Evolutionary conservation across 2,888 invertebrate genomes (phyloP), one percentile per base, ranked within the genome.

Genomic region (Nymphalis urticae): DNA sequence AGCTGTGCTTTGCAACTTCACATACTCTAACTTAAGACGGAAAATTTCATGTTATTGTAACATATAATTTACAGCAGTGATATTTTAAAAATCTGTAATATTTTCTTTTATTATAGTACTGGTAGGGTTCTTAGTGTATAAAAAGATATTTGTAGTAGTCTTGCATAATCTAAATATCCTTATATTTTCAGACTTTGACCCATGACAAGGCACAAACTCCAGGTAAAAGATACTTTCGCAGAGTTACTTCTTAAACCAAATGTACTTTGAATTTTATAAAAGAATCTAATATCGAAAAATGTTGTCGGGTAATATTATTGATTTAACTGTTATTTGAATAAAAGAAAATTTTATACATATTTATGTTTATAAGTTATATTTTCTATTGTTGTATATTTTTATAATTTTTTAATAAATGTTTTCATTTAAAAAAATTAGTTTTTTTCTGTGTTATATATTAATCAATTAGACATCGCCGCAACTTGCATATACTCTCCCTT

Each of bases 171-270:
- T 42, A 42, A 32, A 32, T 32, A 6, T 13, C 13, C 42, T 62
- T 76, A 70, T 70, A 71, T 73, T 94, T 94, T 75, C 89, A 95
- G 95, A 94, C 92, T 54, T 87, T 94, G 74, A 92, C 91, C 47
- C 94, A 94, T 75, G 94, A 94, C 68, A 89, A 90, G 56, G 92
- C 91, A 66, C 87, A 80, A 47, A 85, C 81, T 64, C 84, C 94
- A 71, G 94, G 90, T 13, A 94, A 94, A 78, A 88, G 94, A 72
- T 94, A 91, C 79, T 95, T 94, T 77, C 93, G 93, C 70, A 87
- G 93, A 76, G 75, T 92, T 59, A 83, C 64, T 48, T 56, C 73
- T 27, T 75, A 73, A 69, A 51, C 10, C 10, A n/a, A 17, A 13
- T 16, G 13, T n/a, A 56, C 32, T 36, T 56, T 27, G 19, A 42